phyloP scores from a whole-genome alignment of 2,113 vertebrate genomes.

The Oreotrochilus melanogaster region DNA sequence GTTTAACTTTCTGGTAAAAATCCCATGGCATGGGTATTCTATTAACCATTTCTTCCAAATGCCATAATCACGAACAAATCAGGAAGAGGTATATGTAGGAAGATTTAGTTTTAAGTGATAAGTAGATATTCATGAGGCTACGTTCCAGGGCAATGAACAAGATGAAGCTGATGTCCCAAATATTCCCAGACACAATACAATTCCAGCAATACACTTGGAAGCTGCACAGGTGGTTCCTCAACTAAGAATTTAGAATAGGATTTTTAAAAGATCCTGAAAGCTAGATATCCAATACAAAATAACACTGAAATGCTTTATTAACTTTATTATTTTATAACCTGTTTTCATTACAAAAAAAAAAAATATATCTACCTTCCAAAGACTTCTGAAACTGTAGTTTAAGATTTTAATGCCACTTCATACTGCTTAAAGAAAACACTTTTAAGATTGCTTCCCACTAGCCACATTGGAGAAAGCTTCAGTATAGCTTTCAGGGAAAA shows the following conservation, averaged over 20 bases:
- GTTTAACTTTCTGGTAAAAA: neutral
- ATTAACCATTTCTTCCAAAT: neutral
- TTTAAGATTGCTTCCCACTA: neutral
- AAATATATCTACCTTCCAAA: neutral
- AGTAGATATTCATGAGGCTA: neutral
- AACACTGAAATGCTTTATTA: neutral
- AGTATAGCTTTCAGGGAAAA: slow-evolving; percentile 31
- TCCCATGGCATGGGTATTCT: neutral
- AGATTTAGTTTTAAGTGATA: neutral
- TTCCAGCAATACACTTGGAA: neutral
- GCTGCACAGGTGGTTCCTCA: neutral
- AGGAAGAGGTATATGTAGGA: neutral
- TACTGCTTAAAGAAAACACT: neutral
- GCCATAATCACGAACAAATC: neutral
- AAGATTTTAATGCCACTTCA: neutral
- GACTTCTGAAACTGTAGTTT: neutral
- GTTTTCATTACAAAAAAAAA: neutral
- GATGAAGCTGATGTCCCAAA: neutral
- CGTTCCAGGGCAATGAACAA: neutral
- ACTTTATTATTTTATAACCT: neutral
- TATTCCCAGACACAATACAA: neutral
- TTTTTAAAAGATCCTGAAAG: neutral
- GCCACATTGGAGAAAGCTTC: neutral
- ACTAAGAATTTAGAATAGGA: neutral
- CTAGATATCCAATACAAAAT: neutral